A percentile compares a stretch with the other conserved stretches of the same genome.
Evolutionary conservation across 2,797 vertebrate genomes (phyloP).

Genomic region (Myotis findleyi): DNA sequence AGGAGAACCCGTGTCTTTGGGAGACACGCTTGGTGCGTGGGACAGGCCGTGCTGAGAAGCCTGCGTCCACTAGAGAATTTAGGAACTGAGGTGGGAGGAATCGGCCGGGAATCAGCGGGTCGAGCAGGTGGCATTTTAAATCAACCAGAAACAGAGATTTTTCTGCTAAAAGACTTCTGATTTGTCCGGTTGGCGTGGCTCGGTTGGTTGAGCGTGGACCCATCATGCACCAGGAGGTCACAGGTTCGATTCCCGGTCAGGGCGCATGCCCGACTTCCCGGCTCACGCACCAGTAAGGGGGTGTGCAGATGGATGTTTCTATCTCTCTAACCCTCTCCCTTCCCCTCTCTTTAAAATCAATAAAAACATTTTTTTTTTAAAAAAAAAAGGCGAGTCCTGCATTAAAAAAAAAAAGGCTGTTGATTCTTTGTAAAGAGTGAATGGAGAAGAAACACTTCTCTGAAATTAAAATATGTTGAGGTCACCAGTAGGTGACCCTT

Average conservation of each 20-base stretch:
- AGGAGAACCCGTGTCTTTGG: rapidly evolving
- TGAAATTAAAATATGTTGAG: not conserved
- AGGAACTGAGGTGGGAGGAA: rapidly evolving
- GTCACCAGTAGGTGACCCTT: not conserved
- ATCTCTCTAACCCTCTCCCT: no score
- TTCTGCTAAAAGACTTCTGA: not conserved
- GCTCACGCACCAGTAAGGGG: no score
- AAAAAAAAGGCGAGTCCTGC: no score
- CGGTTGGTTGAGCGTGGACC: rapidly evolving
- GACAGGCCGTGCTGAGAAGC: not conserved
- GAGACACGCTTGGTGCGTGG: rapidly evolving
- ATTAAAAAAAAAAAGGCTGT: no score
- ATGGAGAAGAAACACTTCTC: not conserved
- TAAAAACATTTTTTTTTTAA: no score
- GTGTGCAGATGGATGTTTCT: no score
- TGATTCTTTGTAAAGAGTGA: not conserved
- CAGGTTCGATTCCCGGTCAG: no score
- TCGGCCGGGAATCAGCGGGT: rapidly evolving
- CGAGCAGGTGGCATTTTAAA: rapidly evolving
- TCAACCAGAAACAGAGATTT: not conserved
- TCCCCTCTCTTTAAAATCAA: no score
- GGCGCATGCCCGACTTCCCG: no score
- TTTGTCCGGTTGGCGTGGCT: no score
- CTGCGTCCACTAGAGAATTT: rapidly evolving
- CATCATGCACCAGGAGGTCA: no score